A percentile compares a stretch with the other conserved stretches of the same genome.
These are phyloP conservation scores for Lytechinus variegatus DNA, from an alignment of 35 echinoderm and acorn worm species.

Conservation along the genomic window DNA sequence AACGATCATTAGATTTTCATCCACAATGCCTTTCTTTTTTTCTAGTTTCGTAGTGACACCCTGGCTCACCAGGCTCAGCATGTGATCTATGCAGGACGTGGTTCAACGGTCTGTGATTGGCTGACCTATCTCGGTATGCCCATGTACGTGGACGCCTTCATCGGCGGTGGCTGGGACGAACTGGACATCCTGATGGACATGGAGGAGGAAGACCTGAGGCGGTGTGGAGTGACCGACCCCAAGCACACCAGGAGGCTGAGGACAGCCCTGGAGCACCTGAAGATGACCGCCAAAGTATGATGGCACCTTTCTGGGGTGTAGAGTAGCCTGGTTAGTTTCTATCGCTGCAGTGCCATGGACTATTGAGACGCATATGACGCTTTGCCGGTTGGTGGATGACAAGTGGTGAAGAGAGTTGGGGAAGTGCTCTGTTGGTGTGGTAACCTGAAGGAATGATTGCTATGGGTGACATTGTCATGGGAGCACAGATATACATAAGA, in stretches of 20 bases:
- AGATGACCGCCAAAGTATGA: conserved; percentile 62
- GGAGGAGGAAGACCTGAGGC: conserved; percentile 89
- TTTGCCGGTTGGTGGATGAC: not conserved
- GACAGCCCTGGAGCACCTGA: conserved; percentile 74
- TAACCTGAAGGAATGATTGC: too few relatives aligned
- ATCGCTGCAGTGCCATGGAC: not conserved
- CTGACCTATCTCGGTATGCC: conserved; percentile 88
- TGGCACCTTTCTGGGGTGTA: not conserved
- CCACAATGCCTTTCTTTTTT: conserved; percentile 21
- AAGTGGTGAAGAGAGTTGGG: not conserved
- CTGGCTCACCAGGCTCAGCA: conserved; percentile 75
- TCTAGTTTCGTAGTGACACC: conserved; percentile 88
- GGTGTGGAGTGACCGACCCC: conserved; percentile 81
- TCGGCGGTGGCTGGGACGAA: conserved; percentile 85
- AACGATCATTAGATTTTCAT: too few relatives aligned
- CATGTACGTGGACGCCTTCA: conserved; percentile 91
- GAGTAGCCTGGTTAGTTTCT: not conserved
- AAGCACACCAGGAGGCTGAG: conserved; percentile 80
- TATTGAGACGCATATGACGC: not conserved
- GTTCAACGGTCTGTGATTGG: conserved; percentile 78
- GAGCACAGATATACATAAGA: not conserved
- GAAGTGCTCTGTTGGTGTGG: too few relatives aligned
- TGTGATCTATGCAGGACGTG: conserved; percentile 72
- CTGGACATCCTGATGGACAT: conserved; percentile 88
- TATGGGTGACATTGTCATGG: too few relatives aligned